Evolutionary conservation across 2,113 vertebrate species (phyloP), one percentile per base, ranked within the genome.

Genomic region (Rhadina sibilatrix): DNA sequence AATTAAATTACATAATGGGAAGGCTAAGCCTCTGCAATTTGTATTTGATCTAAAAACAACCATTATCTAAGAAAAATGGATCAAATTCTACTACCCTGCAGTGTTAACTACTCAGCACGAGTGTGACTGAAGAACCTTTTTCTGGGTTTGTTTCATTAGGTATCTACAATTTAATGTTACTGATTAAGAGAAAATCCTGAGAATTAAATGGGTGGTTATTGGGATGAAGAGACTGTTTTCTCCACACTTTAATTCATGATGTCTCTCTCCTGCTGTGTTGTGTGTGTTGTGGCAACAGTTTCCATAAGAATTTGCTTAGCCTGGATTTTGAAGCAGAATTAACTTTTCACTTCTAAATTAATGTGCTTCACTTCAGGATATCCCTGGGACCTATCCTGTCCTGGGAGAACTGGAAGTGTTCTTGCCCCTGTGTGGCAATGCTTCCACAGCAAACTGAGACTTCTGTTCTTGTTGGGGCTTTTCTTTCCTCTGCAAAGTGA

Each of bases 1-100:
- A 90, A 94, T 88, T 95, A 93, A 93, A 94, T 94, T 93, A 59
- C n/a, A 38, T 92, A 83, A 90, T 54, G 60, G 75, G 90, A 91
- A 79, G 56, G 40, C 46, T 82, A 77, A 88, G 83, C 57, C 69
- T 77, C 53, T 93, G 65, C 81, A 91, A 84, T 90, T 93, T 87
- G 40, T 83, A 40, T 71, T 87, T 93, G 53, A 82, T 84, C 69
- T 90, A 87, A 95, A 74, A 35, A 5, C 61, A 89, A 53, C 74
- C 53, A 44, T 81, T 94, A 61, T 44, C 40, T 44, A 72, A 90
- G 85, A 60, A 90, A 78, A 95, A 75, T 28, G 4, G 53, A 81
- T 83, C 47, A 81, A 68, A 68, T 68, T 78, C 40, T 94, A 8
- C 54, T 74, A 15, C 49, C 18, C 84, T 54, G 33, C 31, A 68